These are phyloP conservation scores for Lepidocolaptes lacrymiger DNA, from an alignment of 2,797 vertebrate species.

Conservation along the genomic window DNA sequence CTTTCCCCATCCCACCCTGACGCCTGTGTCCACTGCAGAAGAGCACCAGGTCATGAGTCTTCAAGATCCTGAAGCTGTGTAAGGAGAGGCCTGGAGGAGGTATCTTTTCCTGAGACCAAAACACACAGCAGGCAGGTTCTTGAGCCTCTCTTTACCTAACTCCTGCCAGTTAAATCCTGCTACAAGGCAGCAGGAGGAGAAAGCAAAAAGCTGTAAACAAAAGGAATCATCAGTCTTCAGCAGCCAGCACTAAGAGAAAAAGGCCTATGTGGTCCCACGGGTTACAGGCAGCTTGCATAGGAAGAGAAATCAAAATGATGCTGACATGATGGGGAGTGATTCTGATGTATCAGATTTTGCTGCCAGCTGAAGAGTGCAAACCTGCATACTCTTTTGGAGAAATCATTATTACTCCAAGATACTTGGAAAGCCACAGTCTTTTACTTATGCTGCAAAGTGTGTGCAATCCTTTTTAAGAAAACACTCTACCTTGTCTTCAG, in stretches of 20 bases:
- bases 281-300: background rate
- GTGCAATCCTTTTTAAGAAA: background rate
- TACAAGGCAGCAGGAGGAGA: background rate
- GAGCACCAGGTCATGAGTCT: background rate
- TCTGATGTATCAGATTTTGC: background rate
- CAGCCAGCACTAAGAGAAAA: background rate
- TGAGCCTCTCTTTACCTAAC: background rate
- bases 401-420: background rate
- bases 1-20: background rate
- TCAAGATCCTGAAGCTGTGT: background rate
- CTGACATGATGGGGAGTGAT: background rate
- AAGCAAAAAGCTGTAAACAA: background rate
- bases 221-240: background rate
- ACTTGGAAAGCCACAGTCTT: background rate
- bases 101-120: background rate
- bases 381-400: background rate
- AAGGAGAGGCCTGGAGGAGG: background rate
- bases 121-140: background rate
- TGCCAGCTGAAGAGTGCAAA: background rate
- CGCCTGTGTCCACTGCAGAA: background rate
- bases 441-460: background rate
- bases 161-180: background rate
- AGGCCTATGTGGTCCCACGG: background rate
- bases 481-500: background rate
- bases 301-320: background rate